These are phyloP conservation scores for Tricholaema leucomelas DNA, from an alignment of 2,113 vertebrate genomes.

Conservation along the genomic window DNA sequence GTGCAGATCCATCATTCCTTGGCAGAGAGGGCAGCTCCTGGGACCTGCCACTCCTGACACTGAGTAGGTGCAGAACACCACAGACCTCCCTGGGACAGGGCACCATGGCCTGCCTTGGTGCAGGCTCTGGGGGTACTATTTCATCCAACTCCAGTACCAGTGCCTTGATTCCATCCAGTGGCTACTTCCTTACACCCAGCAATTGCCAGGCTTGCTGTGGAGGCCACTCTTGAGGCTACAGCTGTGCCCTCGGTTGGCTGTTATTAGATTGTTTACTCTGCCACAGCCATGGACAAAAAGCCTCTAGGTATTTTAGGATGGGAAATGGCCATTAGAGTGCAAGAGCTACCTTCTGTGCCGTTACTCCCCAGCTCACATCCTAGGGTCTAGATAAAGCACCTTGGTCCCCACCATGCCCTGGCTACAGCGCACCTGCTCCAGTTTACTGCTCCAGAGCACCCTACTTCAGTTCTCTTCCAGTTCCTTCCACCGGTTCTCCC, in stretches of 20 bases:
- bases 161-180: not conserved
- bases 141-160: too few species aligned
- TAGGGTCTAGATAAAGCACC: not conserved
- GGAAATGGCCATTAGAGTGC: conserved; percentile 22
- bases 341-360: not conserved
- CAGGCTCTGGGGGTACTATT: too few species aligned
- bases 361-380: not conserved
- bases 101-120: not conserved
- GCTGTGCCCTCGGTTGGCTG: not conserved
- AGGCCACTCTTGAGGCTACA: not conserved
- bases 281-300: not conserved
- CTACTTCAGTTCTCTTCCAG: not conserved
- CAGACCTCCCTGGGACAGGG: too few species aligned
- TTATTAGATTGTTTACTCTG: not conserved
- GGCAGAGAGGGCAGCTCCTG: not conserved
- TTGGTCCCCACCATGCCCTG: not conserved
- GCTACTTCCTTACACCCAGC: not conserved
- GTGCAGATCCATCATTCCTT: not conserved
- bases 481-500: not conserved
- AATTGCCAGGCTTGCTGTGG: not conserved
- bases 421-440: fast-evolving
- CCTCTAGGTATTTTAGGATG: not conserved
- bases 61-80: not conserved
- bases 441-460: too few species aligned
- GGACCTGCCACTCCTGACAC: fast-evolving